These are phyloP conservation scores for Chlamydotis undulata DNA, from an alignment of 2,113 vertebrate species.

Conservation along the genomic window DNA sequence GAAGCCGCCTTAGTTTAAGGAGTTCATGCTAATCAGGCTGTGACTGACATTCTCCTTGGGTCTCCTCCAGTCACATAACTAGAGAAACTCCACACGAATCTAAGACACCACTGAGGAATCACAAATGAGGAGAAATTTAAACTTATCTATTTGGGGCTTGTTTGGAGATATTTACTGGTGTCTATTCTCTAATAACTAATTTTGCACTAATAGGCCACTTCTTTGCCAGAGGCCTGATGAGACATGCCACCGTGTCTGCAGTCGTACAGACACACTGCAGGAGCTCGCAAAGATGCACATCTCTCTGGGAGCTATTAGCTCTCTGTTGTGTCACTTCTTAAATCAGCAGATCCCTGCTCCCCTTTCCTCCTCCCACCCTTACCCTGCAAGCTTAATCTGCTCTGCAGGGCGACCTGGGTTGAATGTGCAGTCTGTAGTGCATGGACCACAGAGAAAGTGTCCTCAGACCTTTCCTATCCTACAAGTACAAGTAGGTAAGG, in stretches of 20 bases:
- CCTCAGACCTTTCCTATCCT: not conserved
- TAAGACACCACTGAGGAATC: conserved; percentile 20
- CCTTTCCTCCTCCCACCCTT: not conserved
- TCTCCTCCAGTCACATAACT: conserved; percentile 35
- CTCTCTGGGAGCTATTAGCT: not conserved
- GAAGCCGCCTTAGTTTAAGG: conserved; percentile 61
- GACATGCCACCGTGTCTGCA: not conserved
- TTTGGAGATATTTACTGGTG: not conserved
- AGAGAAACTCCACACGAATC: conserved; percentile 25
- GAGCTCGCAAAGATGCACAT: not conserved
- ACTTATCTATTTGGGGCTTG: conserved; percentile 6
- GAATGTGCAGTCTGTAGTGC: fast-evolving
- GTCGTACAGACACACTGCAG: not conserved
- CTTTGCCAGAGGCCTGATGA: not conserved
- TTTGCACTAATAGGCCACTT: not conserved
- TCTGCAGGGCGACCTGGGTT: not conserved
- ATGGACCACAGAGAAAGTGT: not conserved
- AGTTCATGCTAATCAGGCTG: conserved; percentile 71
- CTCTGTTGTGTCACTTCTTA: not conserved
- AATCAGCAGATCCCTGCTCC: not conserved
- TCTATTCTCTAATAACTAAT: not conserved
- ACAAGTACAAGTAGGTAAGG: not conserved
- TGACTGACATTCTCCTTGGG: conserved; percentile 78
- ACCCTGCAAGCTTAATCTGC: not conserved
- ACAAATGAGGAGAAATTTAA: conserved; percentile 57